Conservation (phyloP, 2,797 vertebrate species). For the Phrynocephalus vlangalii region DNA sequence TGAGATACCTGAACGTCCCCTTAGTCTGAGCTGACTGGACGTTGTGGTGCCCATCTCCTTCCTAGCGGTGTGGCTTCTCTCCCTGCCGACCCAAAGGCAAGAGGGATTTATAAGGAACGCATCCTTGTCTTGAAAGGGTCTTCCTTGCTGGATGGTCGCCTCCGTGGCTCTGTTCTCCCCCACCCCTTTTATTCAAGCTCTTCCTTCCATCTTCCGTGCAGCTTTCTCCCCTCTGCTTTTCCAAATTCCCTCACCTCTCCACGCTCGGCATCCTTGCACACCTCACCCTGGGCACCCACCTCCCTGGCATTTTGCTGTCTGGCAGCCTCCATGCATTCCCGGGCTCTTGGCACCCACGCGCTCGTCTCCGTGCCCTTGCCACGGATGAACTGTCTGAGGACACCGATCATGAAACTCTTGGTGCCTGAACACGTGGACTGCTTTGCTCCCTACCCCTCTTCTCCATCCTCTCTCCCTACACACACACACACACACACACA, state of each 20-base stretch:
- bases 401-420: not conserved
- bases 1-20: not conserved
- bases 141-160: not conserved
- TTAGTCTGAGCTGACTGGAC: not conserved
- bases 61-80: not conserved
- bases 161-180: not conserved
- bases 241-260: not conserved
- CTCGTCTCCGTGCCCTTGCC: not conserved
- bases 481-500: too few relatives aligned
- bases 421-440: not conserved
- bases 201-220: accelerated
- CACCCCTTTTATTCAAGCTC: not conserved
- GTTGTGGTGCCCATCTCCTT: not conserved
- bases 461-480: not conserved
- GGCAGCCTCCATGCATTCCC: accelerated
- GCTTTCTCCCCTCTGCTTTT: accelerated
- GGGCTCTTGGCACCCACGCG: accelerated
- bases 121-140: not conserved
- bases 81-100: not conserved
- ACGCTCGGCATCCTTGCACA: too few relatives aligned
- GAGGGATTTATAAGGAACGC: too few relatives aligned
- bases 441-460: too few relatives aligned
- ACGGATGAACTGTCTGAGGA: not conserved
- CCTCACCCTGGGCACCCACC: not conserved
- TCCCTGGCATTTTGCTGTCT: too few relatives aligned